These are phyloP conservation scores for Gasterosteus nipponicus DNA, from an alignment of 2,113 vertebrate genomes.

Conservation along the genomic window DNA sequence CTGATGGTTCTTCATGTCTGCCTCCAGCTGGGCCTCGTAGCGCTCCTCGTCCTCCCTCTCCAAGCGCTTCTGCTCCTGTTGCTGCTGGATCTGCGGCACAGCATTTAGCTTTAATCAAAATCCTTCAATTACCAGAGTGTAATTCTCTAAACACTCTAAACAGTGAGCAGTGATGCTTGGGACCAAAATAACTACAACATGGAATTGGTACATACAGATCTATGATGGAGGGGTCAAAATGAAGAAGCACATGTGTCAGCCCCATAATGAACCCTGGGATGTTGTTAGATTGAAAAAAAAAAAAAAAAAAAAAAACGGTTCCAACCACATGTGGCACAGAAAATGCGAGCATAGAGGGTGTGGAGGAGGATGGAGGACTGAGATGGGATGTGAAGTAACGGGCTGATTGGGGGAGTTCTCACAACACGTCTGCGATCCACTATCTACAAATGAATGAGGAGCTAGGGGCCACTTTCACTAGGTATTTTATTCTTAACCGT, in stretches of 20 bases:
- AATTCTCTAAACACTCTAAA: not conserved
- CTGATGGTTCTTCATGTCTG: conserved; percentile 88
- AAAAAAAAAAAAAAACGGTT: not conserved
- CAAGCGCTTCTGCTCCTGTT: conserved; percentile 84
- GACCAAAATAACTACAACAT: too few relatives aligned
- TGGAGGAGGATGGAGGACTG: not conserved
- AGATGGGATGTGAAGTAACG: not conserved
- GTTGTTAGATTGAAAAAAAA: not conserved
- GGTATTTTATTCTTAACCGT: not conserved
- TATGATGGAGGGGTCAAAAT: not conserved
- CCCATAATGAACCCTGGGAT: not conserved
- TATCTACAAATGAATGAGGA: not conserved
- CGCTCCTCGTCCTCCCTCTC: conserved; percentile 86
- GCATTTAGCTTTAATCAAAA: not conserved
- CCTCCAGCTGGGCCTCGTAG: conserved; percentile 87
- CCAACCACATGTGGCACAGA: not conserved
- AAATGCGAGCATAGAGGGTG: not conserved
- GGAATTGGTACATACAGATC: not conserved
- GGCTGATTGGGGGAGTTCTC: not conserved
- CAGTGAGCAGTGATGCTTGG: too few relatives aligned
- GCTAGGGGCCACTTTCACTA: not conserved
- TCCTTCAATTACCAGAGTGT: not conserved
- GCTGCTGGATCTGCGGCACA: conserved; percentile 86
- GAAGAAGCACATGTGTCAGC: not conserved
- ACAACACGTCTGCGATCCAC: conserved; percentile 15